phyloP scores from a whole-genome alignment of 2,888 invertebrate species.

The Ernsta delagoae region DNA sequence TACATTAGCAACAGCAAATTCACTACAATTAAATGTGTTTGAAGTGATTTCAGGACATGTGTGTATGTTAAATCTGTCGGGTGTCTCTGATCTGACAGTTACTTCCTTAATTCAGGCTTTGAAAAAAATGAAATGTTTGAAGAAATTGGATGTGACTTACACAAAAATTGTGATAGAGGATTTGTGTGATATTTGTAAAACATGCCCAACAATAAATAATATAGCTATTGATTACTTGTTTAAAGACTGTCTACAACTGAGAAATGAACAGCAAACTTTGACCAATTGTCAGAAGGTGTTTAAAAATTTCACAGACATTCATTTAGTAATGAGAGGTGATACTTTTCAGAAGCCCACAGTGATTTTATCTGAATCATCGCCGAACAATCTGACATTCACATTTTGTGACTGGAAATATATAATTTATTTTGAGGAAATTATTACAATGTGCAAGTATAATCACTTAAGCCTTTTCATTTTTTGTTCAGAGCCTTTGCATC shows the following conservation, averaged over 20 bases:
- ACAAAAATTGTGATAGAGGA: conserved; percentile 63
- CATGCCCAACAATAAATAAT: conserved; percentile 64
- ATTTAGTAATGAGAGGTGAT: no score
- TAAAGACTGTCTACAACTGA: conserved; percentile 41
- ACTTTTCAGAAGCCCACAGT: conserved; percentile 36
- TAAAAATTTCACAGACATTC: conserved; percentile 58
- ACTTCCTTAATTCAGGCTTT: conserved; percentile 54
- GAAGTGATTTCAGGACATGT: conserved; percentile 58
- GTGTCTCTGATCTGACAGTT: conserved; percentile 59
- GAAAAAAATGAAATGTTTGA: conserved; percentile 57
- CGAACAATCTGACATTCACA: conserved; percentile 21
- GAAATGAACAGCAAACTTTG: conserved; percentile 40
- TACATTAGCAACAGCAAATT: conserved; percentile 55
- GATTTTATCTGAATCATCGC: conserved; percentile 47
- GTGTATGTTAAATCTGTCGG: conserved; percentile 59
- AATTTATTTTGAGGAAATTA: conserved; percentile 28
- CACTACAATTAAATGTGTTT: conserved; percentile 59
- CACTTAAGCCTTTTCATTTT: conserved; percentile 38
- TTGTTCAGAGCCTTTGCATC: neutral
- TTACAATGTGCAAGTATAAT: conserved; percentile 36
- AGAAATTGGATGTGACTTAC: conserved; percentile 64
- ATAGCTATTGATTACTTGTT: conserved; percentile 62
- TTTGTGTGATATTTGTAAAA: conserved; percentile 57
- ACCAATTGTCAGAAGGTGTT: conserved; percentile 57
- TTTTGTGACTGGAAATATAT: neutral